These are phyloP conservation scores for Telmatherina bonti DNA, from an alignment of 2,797 vertebrate species.

Conservation along the genomic window DNA sequence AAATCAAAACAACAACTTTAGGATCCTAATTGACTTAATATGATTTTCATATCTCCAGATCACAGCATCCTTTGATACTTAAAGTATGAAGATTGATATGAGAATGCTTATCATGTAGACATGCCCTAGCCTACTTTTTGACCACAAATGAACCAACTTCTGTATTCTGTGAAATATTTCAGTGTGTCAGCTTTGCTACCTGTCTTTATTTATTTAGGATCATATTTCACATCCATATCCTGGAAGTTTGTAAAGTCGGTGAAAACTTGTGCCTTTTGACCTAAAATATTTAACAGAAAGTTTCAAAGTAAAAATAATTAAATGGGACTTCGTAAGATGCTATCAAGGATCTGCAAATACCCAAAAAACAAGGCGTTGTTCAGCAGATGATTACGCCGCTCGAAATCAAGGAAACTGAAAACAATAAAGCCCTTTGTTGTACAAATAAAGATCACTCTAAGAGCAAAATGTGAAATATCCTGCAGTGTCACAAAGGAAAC, in stretches of 20 bases:
- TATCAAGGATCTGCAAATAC: not conserved
- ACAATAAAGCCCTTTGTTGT: too few relatives aligned
- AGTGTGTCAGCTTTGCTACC: not conserved
- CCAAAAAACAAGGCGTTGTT: too few relatives aligned
- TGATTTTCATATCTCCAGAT: conserved; percentile 18
- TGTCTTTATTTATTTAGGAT: not conserved
- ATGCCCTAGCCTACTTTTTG: not conserved
- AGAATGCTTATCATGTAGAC: not conserved
- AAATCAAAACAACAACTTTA: too few relatives aligned
- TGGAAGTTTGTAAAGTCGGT: not conserved
- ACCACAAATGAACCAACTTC: not conserved
- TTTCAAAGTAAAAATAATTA: not conserved
- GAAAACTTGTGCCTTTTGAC: not conserved
- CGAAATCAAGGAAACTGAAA: too few relatives aligned
- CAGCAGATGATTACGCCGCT: too few relatives aligned
- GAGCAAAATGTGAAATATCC: too few relatives aligned
- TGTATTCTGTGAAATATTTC: not conserved
- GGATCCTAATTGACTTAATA: conserved; percentile 28
- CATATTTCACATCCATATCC: not conserved
- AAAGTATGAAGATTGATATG: not conserved
- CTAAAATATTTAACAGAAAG: not conserved
- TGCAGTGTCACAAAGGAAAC: too few relatives aligned
- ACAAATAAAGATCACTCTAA: too few relatives aligned
- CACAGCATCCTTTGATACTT: conserved; percentile 4
- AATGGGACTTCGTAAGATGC: not conserved